Evolutionary conservation across 2,888 invertebrate species (phyloP).

Genomic region (Apamea epomidion): DNA sequence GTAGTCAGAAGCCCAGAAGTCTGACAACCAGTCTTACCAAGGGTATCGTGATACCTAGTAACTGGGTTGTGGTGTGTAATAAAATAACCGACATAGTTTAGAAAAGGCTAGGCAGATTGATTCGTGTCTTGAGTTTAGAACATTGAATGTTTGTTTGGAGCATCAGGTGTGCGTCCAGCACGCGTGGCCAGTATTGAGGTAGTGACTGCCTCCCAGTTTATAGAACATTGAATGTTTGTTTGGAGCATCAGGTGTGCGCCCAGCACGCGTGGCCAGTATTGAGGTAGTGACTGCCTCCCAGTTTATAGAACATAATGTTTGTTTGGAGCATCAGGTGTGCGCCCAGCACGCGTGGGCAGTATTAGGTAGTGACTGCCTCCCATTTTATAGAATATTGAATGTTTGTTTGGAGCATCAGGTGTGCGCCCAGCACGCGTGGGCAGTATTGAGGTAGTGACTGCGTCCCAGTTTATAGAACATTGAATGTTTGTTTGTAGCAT

Average conservation of each 20-base stretch:
- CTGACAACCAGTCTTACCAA: background rate
- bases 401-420: background rate
- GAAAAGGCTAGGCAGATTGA: background rate
- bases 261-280: constrained; percentile 73
- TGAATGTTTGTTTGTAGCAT: too few species aligned
- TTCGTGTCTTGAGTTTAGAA: background rate
- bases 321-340: background rate
- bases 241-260: background rate
- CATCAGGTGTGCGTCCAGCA: background rate
- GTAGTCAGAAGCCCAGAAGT: background rate
- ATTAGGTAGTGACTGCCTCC: constrained; percentile 82
- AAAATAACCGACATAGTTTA: background rate
- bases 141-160: background rate
- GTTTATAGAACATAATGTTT: background rate
- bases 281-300: constrained; percentile 83
- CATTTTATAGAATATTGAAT: too few species aligned
- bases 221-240: background rate
- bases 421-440: constrained; percentile 63
- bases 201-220: constrained; percentile 77
- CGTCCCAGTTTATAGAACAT: constrained; percentile 78
- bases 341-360: constrained; percentile 69
- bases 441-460: constrained; percentile 82
- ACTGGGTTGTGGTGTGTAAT: background rate
- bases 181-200: constrained; percentile 80
- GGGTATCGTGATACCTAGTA: background rate